A percentile compares a stretch with the other conserved stretches of the same genome.
Conservation (phyloP, 2,888 invertebrate genomes). For the Phyllotreta cruciferae region DNA sequence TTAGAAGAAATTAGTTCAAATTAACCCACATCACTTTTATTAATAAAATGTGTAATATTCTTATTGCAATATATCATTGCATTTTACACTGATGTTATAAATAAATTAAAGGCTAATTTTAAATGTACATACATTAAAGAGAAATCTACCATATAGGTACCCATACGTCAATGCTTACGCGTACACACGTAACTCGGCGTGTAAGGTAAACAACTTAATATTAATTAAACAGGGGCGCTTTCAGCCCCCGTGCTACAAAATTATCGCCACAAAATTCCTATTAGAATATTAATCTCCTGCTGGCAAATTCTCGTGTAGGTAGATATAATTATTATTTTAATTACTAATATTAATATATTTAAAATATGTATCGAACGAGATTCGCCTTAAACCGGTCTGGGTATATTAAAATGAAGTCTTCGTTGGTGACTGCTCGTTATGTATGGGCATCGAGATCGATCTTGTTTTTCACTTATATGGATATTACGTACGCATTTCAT, state of each 20-base stretch:
- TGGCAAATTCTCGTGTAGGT: too few relatives aligned
- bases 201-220: constrained; percentile 48
- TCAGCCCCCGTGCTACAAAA: background rate
- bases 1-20: too few relatives aligned
- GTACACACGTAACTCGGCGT: constrained; percentile 44
- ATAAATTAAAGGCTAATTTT: constrained; percentile 42
- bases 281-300: too few relatives aligned
- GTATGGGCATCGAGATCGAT: constrained; percentile 10
- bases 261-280: too few relatives aligned
- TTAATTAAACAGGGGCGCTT: constrained; percentile 27
- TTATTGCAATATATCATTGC: constrained; percentile 5
- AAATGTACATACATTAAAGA: constrained; percentile 37
- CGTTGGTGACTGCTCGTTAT: constrained; percentile 3
- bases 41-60: too few relatives aligned
- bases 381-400: constrained; percentile 13
- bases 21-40: too few relatives aligned
- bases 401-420: constrained; percentile 11
- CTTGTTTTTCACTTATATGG: constrained; percentile 15
- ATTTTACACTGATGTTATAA: constrained; percentile 25
- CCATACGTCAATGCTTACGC: constrained; percentile 35
- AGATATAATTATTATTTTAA: background rate
- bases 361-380: background rate
- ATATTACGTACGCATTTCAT: background rate
- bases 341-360: background rate
- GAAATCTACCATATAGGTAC: constrained; percentile 33